These are phyloP conservation scores for Neocloeon triangulifer DNA, from an alignment of 1,140 invertebrate genomes.

Conservation along the genomic window DNA sequence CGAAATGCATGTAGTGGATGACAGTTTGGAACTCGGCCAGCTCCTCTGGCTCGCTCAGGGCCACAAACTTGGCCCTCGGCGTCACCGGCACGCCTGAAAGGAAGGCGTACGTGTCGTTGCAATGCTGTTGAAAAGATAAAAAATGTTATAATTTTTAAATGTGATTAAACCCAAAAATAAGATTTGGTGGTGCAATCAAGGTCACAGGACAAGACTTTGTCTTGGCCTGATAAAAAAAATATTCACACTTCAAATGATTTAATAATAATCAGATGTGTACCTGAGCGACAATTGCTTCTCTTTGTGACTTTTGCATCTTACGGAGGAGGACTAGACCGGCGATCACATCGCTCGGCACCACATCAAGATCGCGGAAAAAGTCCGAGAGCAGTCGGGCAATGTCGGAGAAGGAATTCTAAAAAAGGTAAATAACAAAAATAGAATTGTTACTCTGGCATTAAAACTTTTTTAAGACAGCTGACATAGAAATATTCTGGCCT, in stretches of 20 bases:
- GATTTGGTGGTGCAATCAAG: too few species aligned
- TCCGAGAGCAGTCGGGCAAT: conserved; percentile 69
- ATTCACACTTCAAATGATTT: too few species aligned
- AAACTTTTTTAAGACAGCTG: too few species aligned
- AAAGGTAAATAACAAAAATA: conserved; percentile 1
- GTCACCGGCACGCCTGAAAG: conserved; percentile 72
- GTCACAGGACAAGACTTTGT: too few species aligned
- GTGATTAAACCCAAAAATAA: too few species aligned
- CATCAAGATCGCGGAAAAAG: conserved; percentile 74
- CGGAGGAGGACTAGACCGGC: conserved; percentile 63
- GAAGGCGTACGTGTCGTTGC: conserved; percentile 77
- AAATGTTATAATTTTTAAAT: too few species aligned
- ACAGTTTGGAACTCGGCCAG: conserved; percentile 55
- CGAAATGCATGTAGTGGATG: conserved; percentile 71
- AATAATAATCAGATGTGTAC: conserved; percentile 20
- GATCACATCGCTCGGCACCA: conserved; percentile 78
- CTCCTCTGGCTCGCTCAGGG: conserved; percentile 48
- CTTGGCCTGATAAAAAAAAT: too few species aligned
- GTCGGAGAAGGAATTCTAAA: conserved; percentile 61
- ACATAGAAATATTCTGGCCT: conserved; percentile 1
- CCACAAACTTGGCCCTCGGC: conserved; percentile 58
- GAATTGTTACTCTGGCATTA: too few species aligned
- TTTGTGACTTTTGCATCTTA: conserved; percentile 60
- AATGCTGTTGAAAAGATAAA: conserved; percentile 23
- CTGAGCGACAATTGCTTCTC: conserved; percentile 53